Evolutionary conservation across 2,888 invertebrate species (phyloP), one percentile per base, ranked within the genome.

Genomic region (Ypsolopha sequella): DNA sequence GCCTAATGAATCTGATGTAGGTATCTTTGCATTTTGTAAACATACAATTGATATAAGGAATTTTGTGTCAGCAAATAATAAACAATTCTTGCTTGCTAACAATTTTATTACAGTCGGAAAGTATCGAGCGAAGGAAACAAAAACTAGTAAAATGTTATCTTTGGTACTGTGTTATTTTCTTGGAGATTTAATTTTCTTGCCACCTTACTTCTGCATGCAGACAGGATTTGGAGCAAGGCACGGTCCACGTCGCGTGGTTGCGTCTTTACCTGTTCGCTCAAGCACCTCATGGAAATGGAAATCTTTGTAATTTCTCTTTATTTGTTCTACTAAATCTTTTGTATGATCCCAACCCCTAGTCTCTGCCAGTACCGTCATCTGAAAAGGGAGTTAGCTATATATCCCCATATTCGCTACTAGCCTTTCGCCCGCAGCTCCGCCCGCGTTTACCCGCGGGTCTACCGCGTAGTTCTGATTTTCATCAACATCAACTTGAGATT

Each of bases 351-450:
- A 89, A 65, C 96, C 96, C 64, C 93, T 88, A 0, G 97, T 97
- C 81, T 98, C 97, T 59, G 92, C 94, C 14, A 97, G 91, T 7
- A 96, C 91, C 81, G 94, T 94, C 2, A 95, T 90, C 94, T 94
- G 76, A 10, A 74, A 73, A 4, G 10, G 24, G 2, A 24, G 24
- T 6, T 10, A 45, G 10, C 7, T 14, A 11, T 7, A 45, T 45
- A 10, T 33, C 13, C 45, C 6, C n/a, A n/a, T n/a, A n/a, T n/a
- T n/a, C n/a, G n/a, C n/a, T n/a, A n/a, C n/a, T n/a, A n/a, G n/a
- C n/a, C n/a, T n/a, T n/a, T n/a, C n/a, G n/a, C n/a, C n/a, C n/a
- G n/a, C n/a, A n/a, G n/a, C n/a, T n/a, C n/a, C n/a, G n/a, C n/a
- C n/a, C n/a, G n/a, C n/a, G n/a, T n/a, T n/a, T n/a, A n/a, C n/a